Conservation (phyloP, 2,113 vertebrate species). For the Meles meles region DNA sequence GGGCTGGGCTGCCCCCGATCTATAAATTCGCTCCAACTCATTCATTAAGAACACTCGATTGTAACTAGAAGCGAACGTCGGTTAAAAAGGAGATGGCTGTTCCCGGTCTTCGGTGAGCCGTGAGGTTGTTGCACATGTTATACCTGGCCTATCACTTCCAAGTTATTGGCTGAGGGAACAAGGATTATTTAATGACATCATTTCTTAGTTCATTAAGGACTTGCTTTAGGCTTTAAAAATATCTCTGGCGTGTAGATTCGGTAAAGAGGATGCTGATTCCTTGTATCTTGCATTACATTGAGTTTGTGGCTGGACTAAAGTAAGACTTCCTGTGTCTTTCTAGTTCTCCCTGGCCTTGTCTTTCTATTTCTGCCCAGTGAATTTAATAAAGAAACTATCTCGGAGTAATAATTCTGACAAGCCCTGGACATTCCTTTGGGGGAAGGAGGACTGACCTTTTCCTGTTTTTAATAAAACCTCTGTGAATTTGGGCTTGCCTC, state of each 20-base stretch:
- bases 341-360: background rate
- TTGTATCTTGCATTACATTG: background rate
- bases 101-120: background rate
- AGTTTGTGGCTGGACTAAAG: constrained; percentile 31
- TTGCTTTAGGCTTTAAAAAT: background rate
- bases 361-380: constrained; percentile 63
- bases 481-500: constrained; percentile 72
- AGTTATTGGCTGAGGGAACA: background rate
- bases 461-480: constrained; percentile 74
- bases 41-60: constrained; percentile 47
- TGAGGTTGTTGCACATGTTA: background rate
- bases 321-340: background rate
- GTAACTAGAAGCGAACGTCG: background rate
- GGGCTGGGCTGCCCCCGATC: constrained; percentile 20
- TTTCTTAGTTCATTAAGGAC: constrained; percentile 36
- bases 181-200: background rate
- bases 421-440: constrained; percentile 71
- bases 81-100: background rate
- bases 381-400: constrained; percentile 79
- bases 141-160: background rate
- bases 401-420: constrained; percentile 76
- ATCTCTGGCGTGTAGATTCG: constrained; percentile 20
- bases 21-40: background rate
- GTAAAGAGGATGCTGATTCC: background rate
- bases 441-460: constrained; percentile 69